Evolutionary conservation across 1,140 invertebrate species (phyloP).

Genomic region (Drusus annulatus): DNA sequence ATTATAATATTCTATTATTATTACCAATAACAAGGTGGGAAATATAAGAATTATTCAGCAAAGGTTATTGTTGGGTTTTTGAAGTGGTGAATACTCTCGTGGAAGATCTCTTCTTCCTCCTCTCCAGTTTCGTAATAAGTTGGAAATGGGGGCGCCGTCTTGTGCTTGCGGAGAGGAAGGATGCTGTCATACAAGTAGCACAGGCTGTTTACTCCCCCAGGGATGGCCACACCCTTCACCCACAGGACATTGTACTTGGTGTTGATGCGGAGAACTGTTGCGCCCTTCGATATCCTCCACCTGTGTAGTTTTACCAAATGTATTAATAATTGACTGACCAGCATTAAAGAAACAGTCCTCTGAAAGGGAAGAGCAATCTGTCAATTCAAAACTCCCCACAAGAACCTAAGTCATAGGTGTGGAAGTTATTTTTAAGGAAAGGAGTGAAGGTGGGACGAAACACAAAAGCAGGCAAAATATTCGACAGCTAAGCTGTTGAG

Average conservation of each 20-base stretch:
- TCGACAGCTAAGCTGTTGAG: no score
- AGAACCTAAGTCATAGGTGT: no score
- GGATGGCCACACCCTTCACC: conserved; percentile 84
- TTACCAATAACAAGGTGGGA: neutral
- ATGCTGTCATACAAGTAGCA: conserved; percentile 88
- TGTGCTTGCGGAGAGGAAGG: conserved; percentile 74
- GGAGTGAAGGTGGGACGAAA: no score
- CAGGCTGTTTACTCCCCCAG: conserved; percentile 86
- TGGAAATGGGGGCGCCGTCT: conserved; percentile 83
- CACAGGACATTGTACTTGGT: conserved; percentile 95
- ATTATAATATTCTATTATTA: no score
- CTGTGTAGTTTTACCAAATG: conserved; percentile 55
- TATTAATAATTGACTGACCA: no score
- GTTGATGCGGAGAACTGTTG: conserved; percentile 92
- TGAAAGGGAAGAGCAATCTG: no score
- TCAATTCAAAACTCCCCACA: no score
- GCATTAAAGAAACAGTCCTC: no score
- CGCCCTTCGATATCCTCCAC: conserved; percentile 80
- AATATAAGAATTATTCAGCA: conserved; percentile 68
- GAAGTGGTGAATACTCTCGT: conserved; percentile 81
- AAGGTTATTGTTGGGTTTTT: conserved; percentile 78
- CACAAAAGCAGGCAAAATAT: no score
- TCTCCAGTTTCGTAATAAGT: conserved; percentile 78
- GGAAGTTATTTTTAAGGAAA: no score
- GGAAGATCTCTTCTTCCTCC: conserved; percentile 80